These are phyloP conservation scores for Alligator sinensis DNA, from an alignment of 2,113 vertebrate genomes.

Conservation along the genomic window DNA sequence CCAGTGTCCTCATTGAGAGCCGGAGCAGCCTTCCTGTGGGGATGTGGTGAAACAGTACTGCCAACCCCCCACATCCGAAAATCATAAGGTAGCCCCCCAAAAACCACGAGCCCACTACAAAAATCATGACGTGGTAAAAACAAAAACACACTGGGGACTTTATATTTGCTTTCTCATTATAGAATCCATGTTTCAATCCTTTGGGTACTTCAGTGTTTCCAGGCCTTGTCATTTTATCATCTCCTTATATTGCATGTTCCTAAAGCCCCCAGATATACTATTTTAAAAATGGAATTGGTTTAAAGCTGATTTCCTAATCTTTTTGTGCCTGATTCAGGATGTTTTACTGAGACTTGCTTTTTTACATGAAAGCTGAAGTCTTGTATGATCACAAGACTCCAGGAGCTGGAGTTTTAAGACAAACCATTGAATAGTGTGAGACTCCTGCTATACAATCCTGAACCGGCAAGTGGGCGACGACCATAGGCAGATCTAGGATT, in stretches of 20 bases:
- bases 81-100: neutral
- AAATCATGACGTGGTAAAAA: neutral
- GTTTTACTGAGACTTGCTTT: neutral
- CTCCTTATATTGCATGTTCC: neutral
- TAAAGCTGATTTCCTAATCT: neutral
- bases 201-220: neutral
- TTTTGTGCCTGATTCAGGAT: neutral
- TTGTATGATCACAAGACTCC: neutral
- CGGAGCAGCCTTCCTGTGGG: neutral
- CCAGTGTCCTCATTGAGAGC: neutral
- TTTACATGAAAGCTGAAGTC: neutral
- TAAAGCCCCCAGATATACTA: neutral
- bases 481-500: too few species aligned
- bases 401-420: neutral
- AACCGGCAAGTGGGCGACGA: neutral
- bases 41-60: neutral
- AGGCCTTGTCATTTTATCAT: neutral
- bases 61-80: neutral
- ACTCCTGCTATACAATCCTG: neutral
- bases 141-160: neutral
- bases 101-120: neutral
- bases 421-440: neutral
- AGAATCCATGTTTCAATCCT: neutral
- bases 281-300: neutral
- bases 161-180: neutral